phyloP scores from a whole-genome alignment of 2,888 invertebrate genomes.

The Ophion slaviceki region DNA sequence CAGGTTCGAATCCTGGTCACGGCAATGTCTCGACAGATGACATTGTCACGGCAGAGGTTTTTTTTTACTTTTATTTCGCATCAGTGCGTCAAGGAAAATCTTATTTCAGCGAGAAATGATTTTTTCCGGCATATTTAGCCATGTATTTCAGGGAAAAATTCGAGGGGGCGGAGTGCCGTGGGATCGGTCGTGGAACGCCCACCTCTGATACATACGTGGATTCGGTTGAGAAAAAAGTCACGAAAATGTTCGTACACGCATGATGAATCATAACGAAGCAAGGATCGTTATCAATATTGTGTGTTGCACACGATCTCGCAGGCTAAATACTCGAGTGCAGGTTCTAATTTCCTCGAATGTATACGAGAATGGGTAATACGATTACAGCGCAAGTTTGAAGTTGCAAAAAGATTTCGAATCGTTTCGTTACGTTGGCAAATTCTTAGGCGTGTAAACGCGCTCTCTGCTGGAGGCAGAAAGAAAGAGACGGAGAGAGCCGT shows the following conservation, averaged over 20 bases:
- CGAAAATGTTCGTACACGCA: neutral
- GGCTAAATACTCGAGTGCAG: neutral
- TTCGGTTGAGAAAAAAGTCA: neutral
- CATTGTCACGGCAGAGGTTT: constrained; percentile 73
- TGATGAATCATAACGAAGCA: neutral
- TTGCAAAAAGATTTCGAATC: constrained; percentile 45
- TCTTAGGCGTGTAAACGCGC: constrained; percentile 5
- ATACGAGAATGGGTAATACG: neutral
- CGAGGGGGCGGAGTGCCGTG: neutral
- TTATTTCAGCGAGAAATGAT: neutral
- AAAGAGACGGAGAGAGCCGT: constrained; percentile 10
- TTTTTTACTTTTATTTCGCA: constrained; percentile 43
- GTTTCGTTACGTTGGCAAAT: constrained; percentile 22
- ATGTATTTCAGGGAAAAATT: neutral
- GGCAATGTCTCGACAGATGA: constrained; percentile 77
- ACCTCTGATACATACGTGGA: neutral
- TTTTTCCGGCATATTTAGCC: neutral
- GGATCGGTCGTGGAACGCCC: neutral
- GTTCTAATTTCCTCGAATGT: neutral
- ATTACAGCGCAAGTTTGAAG: constrained; percentile 10
- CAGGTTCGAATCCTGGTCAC: constrained; percentile 84
- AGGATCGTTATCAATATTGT: too few species aligned
- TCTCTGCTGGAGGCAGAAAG: neutral
- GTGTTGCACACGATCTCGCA: too few species aligned
- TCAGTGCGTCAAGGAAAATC: neutral